Evolutionary conservation across 1,140 invertebrate species (phyloP), one percentile per base, ranked within the genome.

Genomic region (Brachystomella parvula): DNA sequence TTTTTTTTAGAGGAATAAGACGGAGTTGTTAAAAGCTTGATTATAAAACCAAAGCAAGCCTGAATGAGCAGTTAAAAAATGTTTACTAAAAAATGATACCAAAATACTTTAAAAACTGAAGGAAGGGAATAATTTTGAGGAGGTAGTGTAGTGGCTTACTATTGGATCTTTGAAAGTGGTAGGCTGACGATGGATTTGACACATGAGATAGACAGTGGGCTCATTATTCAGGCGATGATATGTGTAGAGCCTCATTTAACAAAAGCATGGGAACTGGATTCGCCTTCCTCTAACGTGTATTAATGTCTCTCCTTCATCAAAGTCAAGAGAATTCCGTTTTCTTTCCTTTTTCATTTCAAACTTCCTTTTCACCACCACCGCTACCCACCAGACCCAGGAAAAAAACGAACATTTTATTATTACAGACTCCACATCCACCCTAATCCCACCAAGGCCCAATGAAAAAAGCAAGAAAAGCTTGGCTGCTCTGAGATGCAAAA

Each of bases 211-310:
- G 68, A 72, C 60, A 68, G 63, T 53, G 53, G 64, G 30, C 68
- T 72, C 71, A 72, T 72, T 72, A 72, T 72, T 72, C 71, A 72
- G 65, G 65, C 59, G 67, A 72, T 72, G 71, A 72, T 72, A 72
- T 72, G 68, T 72, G 68, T 53, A 72, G 71, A 68, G 71, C 49
- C 71, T 72, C 71, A 72, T 72, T 72, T 72, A 72, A 72, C 71
- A 72, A 72, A 72, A 70, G 71, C 68, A 72, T 72, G 71, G 68
- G 71, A 72, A 72, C 63, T 70, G 71, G 65, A 70, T 70, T 72
- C 68, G 68, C 68, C 71, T 63, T 72, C 57, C 58, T 19, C 68
- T 70, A 70, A 72, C 71, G 64, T 72, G 63, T 65, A 72, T 72
- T 70, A 72, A 72, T 70, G 68, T 58, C 59, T 44, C 57, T 59